Evolutionary conservation across 1,140 invertebrate species (phyloP).

Genomic region (Brachionus asplanchnoidis): DNA sequence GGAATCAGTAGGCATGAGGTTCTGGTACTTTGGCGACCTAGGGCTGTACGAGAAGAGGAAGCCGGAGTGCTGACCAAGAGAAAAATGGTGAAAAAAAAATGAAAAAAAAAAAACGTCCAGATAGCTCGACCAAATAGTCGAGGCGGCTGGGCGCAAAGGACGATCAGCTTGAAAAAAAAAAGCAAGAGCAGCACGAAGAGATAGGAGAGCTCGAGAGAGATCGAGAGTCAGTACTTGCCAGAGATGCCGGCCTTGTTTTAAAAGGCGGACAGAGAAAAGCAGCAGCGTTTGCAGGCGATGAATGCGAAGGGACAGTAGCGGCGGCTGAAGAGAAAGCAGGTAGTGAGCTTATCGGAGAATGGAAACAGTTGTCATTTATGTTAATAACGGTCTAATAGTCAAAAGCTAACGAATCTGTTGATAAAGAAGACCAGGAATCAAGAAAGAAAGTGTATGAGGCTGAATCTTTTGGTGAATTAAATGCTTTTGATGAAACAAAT

Average conservation of each 20-base stretch:
- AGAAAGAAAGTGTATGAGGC: background rate
- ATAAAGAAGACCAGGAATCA: background rate
- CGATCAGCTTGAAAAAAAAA: background rate
- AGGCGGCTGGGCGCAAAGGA: background rate
- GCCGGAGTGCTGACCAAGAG: background rate
- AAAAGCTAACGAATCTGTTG: background rate
- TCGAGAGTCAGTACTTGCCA: background rate
- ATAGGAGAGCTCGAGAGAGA: background rate
- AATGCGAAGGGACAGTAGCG: no score
- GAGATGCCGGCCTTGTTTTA: conserved; percentile 16
- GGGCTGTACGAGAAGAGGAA: background rate
- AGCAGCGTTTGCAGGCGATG: background rate
- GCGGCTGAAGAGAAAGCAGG: background rate
- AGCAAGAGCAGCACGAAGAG: background rate
- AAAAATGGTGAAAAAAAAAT: background rate
- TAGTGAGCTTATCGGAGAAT: background rate
- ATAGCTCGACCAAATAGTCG: background rate
- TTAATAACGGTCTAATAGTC: background rate
- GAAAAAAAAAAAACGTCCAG: background rate
- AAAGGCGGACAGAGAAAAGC: background rate
- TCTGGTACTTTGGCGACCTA: conserved; percentile 34
- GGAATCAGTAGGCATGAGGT: conserved; percentile 14
- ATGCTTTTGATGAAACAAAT: background rate
- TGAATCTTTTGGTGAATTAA: background rate
- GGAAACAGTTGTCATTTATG: background rate